Evolutionary conservation across 2,797 vertebrate genomes (phyloP), one percentile per base, ranked within the genome.

Genomic region (Astyanax mexicanus): DNA sequence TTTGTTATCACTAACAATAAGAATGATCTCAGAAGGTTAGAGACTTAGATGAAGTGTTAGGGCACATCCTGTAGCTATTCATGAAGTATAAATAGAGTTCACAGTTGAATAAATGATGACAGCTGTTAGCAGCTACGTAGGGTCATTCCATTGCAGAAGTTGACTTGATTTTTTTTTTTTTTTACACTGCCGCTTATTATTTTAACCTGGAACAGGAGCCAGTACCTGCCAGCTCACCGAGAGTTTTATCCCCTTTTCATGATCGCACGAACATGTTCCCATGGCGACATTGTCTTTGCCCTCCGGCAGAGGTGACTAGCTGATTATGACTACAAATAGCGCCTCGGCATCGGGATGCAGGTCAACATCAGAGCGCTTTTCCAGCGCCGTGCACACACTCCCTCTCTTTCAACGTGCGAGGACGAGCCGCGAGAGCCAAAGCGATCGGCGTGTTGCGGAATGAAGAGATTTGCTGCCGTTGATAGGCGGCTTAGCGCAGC

Each of bases 271-370:
- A 8, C 47, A 54, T 67, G 72, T 71, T 73, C 61, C 72, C 54
- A 29, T 38, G 6, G 66, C 13, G 60, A 79, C 72, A 68, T 79
- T 70, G 72, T 54, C 77, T 60, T 69, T 66, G 60, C 25, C 32
- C 44, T 23, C 40, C 45, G 37, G 69, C 57, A 55, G 69, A 62
- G 67, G 69, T 72, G 77, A 69, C 72, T 72, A 21, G 64, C 44
- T 62, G 74, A 76, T 76, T 73, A 74, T 73, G 72, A 68, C 77
- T 72, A 60, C 77, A 60, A 57, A 64, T 44, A 70, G 64, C 23
- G 51, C 44, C 68, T 47, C 17, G 6, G 44, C 35, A 8, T 45
- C 38, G 19, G 44, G 25, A 47, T 58, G 67, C 68, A 67, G 81
- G 81, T 82, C 81, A 71, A 61, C 55, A 71, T 79, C 66, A 74